A percentile compares a stretch with the other conserved stretches of the same genome.
phyloP scores from a whole-genome alignment of 2,888 invertebrate genomes.

The Drosophila kuntzei region DNA sequence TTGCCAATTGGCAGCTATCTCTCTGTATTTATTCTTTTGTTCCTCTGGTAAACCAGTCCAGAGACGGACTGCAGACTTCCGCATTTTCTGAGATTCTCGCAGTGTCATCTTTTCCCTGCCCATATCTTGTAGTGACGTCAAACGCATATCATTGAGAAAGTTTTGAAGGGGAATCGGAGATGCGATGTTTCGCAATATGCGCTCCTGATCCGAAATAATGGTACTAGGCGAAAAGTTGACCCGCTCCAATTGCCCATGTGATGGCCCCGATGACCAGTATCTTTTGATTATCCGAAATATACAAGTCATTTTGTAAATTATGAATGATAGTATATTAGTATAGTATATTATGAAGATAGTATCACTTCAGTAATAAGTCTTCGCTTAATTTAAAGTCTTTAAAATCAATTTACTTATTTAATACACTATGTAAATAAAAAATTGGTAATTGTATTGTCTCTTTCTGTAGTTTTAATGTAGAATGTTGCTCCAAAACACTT shows the following conservation, averaged over 20 bases:
- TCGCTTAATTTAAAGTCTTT: not conserved
- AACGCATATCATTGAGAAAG: conserved; percentile 30
- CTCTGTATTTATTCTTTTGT: conserved; percentile 10
- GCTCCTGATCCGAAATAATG: not conserved
- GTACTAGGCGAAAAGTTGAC: conserved; percentile 13
- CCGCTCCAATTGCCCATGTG: not conserved
- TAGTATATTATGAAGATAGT: not conserved
- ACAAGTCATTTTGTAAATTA: not conserved
- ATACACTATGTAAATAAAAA: not conserved
- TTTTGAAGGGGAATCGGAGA: conserved; percentile 31
- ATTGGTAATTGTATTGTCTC: not conserved
- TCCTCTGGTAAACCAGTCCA: not conserved
- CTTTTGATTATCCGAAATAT: not conserved
- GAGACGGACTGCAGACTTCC: not conserved
- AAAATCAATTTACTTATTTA: too few relatives aligned
- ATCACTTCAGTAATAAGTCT: not conserved
- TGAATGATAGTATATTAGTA: too few relatives aligned
- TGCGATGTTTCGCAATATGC: conserved; percentile 16
- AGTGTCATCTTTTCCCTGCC: conserved; percentile 7
- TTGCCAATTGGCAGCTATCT: conserved; percentile 7
- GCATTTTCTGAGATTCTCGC: conserved; percentile 2
- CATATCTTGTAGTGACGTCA: not conserved
- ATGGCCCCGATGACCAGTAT: not conserved
- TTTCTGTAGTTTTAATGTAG: not conserved
- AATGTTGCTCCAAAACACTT: not conserved